A percentile compares a stretch with the other conserved stretches of the same genome.
phyloP scores from a whole-genome alignment of 2,888 invertebrate genomes.

The Cheilosia soror region DNA sequence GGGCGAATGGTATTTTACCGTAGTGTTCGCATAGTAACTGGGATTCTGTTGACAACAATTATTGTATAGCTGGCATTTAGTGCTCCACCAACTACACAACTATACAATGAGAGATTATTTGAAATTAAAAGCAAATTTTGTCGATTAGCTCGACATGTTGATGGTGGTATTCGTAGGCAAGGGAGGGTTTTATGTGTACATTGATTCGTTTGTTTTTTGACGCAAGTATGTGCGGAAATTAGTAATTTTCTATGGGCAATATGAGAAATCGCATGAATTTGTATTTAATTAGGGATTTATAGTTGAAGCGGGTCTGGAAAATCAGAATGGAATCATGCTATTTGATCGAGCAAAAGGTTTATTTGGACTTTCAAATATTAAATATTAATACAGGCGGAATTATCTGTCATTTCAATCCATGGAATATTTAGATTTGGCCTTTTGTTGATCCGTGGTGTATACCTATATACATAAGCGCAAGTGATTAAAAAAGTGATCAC shows the following conservation, averaged over 20 bases:
- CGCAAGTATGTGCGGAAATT: constrained; percentile 23
- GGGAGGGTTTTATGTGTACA: background rate
- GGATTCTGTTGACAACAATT: constrained; percentile 3
- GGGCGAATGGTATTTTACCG: background rate
- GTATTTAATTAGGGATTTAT: constrained; percentile 46
- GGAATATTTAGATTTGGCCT: background rate
- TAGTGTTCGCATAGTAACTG: background rate
- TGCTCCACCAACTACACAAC: background rate
- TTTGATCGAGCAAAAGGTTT: background rate
- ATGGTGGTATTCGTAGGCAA: background rate
- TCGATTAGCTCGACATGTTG: constrained; percentile 25
- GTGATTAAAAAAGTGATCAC: no score
- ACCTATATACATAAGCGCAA: no score
- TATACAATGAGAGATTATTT: constrained; percentile 37
- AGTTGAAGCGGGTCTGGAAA: background rate
- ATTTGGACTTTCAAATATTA: constrained; percentile 5
- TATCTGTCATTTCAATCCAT: background rate
- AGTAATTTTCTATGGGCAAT: constrained; percentile 18
- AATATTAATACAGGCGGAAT: constrained; percentile 1
- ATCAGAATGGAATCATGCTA: constrained; percentile 17
- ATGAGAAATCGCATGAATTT: constrained; percentile 33
- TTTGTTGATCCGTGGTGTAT: background rate
- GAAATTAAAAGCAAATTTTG: constrained; percentile 55
- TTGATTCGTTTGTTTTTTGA: constrained; percentile 4
- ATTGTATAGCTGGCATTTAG: background rate